These are phyloP conservation scores for Diacarnus erythraeanus DNA, from an alignment of 37 sponge, comb jelly and placozoan species.

Conservation along the genomic window DNA sequence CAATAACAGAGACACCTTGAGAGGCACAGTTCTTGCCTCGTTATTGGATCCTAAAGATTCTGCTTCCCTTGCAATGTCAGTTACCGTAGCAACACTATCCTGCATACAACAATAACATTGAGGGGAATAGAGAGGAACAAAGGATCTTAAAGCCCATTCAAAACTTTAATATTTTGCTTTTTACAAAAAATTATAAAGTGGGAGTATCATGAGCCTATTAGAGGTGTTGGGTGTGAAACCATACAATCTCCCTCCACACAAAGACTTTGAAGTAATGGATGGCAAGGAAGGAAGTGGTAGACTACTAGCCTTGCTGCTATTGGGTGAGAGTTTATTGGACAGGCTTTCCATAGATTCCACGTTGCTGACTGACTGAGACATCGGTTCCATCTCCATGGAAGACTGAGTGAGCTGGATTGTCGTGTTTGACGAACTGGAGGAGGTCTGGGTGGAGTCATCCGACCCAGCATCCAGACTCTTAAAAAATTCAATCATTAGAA, in stretches of 20 bases:
- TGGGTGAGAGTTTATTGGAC: not conserved
- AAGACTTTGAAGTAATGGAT: too few species aligned
- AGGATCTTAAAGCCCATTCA: too few species aligned
- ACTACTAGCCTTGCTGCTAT: conserved; percentile 20
- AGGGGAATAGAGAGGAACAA: too few species aligned
- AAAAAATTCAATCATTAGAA: not conserved
- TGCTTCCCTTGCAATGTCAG: not conserved
- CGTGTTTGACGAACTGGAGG: not conserved
- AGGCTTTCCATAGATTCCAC: conserved; percentile 6
- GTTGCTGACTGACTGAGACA: not conserved
- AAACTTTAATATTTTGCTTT: too few species aligned
- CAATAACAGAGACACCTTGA: not conserved
- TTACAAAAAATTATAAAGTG: too few species aligned
- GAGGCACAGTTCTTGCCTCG: not conserved
- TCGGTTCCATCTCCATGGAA: not conserved
- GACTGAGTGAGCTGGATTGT: not conserved
- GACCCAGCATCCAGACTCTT: not conserved
- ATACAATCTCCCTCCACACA: too few species aligned
- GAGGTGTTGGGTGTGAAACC: too few species aligned
- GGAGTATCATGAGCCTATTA: too few species aligned
- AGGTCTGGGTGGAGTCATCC: not conserved
- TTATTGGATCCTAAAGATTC: not conserved
- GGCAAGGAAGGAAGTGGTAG: too few species aligned
- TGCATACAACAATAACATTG: too few species aligned
- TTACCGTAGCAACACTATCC: not conserved